A percentile compares a stretch with the other conserved stretches of the same genome.
Evolutionary conservation across 2,797 vertebrate species (phyloP).

Genomic region (Chelon labrosus): DNA sequence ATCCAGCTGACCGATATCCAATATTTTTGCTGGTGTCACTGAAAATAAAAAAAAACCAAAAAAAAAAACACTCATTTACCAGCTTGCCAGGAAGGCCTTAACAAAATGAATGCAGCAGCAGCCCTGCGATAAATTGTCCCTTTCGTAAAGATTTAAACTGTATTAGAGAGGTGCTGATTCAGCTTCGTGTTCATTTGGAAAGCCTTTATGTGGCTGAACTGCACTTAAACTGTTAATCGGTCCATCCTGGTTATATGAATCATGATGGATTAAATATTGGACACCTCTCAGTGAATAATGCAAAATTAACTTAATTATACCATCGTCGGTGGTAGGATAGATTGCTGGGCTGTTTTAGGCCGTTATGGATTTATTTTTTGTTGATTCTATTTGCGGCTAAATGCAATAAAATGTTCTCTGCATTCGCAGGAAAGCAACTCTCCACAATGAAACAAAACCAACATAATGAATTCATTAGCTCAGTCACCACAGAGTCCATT

Average conservation of each 20-base stretch:
- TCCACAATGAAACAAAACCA: neutral
- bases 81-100: neutral
- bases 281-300: neutral
- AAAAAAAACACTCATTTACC: too few relatives aligned
- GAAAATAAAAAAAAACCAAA: too few relatives aligned
- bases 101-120: neutral
- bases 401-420: neutral
- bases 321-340: too few relatives aligned
- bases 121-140: neutral
- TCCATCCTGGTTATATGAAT: neutral
- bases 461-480: constrained; percentile 1
- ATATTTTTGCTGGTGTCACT: too few relatives aligned
- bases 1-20: too few relatives aligned
- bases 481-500: constrained; percentile 7
- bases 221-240: neutral
- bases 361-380: too few relatives aligned
- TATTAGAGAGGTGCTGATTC: constrained; percentile 16
- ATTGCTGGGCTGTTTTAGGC: too few relatives aligned
- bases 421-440: neutral
- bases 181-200: constrained; percentile 11
- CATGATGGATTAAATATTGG: neutral
- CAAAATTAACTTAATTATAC: neutral
- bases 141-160: neutral
- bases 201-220: neutral
- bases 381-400: too few relatives aligned